These are phyloP conservation scores for Entomyzon cyanotis DNA, from an alignment of 2,113 vertebrate genomes.

Conservation along the genomic window DNA sequence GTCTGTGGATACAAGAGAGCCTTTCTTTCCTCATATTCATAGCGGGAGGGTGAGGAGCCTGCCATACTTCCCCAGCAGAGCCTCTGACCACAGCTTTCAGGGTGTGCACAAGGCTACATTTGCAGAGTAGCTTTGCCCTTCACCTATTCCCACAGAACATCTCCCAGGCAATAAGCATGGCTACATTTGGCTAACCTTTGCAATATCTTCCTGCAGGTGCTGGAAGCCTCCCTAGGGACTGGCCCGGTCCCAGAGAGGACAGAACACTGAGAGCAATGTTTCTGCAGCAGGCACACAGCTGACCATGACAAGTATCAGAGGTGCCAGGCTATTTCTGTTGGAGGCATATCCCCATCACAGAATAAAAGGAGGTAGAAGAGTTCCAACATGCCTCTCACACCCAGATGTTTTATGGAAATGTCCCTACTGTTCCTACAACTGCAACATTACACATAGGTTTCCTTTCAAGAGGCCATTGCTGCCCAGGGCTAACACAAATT, in stretches of 20 bases:
- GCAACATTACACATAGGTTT: background rate
- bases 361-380: background rate
- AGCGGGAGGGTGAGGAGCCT: background rate
- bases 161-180: background rate
- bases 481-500: background rate
- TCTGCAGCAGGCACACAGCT: rapidly evolving
- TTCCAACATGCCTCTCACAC: rapidly evolving
- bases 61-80: background rate
- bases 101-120: background rate
- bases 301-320: background rate
- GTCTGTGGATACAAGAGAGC: background rate
- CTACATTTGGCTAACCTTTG: background rate
- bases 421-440: background rate
- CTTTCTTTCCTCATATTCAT: background rate
- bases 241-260: background rate
- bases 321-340: background rate
- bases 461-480: background rate
- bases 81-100: background rate
- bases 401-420: background rate
- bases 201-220: background rate
- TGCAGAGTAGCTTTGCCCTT: background rate
- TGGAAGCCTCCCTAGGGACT: background rate
- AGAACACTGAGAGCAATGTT: background rate
- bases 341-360: background rate
- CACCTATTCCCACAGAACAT: background rate